Evolutionary conservation across 2,113 vertebrate genomes (phyloP).

Genomic region (Theropithecus gelada): DNA sequence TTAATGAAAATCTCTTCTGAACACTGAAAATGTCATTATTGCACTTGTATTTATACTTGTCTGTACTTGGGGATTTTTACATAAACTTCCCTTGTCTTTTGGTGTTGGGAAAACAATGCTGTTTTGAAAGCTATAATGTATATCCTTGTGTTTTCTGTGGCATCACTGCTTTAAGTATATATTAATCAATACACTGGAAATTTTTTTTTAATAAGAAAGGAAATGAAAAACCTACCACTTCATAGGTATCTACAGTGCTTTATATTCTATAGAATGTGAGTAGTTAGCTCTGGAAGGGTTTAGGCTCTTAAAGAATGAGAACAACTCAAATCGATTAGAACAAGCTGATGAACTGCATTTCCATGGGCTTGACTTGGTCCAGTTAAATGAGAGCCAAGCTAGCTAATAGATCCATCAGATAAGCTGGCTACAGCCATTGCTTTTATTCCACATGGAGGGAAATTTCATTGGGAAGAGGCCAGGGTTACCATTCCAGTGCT

Average conservation of each 20-base stretch:
- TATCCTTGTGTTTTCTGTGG: background rate
- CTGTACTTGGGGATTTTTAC: background rate
- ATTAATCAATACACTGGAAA: background rate
- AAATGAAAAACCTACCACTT: background rate
- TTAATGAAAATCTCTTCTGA: background rate
- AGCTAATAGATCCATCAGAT: background rate
- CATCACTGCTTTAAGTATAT: background rate
- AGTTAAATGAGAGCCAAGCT: background rate
- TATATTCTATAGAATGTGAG: background rate
- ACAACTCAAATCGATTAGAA: conserved; percentile 39
- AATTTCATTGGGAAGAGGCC: background rate
- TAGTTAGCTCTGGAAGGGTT: background rate
- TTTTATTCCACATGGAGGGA: background rate
- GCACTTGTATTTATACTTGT: background rate
- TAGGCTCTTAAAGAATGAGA: background rate
- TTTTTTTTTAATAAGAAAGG: conserved; percentile 31
- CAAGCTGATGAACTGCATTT: conserved; percentile 1
- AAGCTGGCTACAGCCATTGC: background rate
- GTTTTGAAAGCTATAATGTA: background rate
- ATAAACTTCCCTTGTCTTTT: background rate
- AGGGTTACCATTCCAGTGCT: background rate
- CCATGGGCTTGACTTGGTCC: background rate
- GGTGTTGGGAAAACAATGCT: background rate
- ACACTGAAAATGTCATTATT: background rate
- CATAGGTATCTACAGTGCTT: background rate